A percentile compares a stretch with the other conserved stretches of the same genome.
phyloP scores from a whole-genome alignment of 2,113 vertebrate genomes.

The Phylloscopus trochiloides region DNA sequence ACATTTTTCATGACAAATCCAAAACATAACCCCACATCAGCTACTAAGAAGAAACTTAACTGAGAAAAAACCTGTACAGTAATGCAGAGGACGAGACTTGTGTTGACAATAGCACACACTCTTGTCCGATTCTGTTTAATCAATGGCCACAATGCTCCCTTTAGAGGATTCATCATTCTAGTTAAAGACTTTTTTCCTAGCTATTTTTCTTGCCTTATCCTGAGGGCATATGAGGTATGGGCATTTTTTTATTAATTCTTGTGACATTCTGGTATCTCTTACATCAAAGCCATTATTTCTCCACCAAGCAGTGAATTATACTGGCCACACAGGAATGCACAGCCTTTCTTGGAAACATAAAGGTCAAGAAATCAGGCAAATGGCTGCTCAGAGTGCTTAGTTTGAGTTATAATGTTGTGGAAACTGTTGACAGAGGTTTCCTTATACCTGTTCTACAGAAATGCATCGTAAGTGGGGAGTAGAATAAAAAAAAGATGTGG shows the following conservation, averaged over 20 bases:
- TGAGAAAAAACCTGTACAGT: not conserved
- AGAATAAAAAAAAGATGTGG: not conserved
- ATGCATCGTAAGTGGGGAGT: rapidly evolving
- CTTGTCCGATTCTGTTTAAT: not conserved
- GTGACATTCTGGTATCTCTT: not conserved
- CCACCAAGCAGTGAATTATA: not conserved
- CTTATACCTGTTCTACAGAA: not conserved
- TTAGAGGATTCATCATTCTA: not conserved
- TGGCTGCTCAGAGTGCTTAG: not conserved
- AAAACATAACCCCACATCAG: not conserved
- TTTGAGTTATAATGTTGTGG: not conserved
- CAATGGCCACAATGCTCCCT: not conserved
- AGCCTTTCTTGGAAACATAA: not conserved
- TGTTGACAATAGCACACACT: not conserved
- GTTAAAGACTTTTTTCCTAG: not conserved
- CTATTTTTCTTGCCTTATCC: not conserved
- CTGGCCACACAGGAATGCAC: not conserved
- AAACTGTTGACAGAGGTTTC: not conserved
- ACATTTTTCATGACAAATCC: not conserved
- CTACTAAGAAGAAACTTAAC: not conserved
- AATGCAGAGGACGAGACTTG: not conserved
- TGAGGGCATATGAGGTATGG: not conserved
- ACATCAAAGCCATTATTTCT: not conserved
- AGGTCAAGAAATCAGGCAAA: not conserved
- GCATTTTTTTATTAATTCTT: not conserved